phyloP scores from a whole-genome alignment of 2,797 vertebrate species.

The Xyrichtys novacula region DNA sequence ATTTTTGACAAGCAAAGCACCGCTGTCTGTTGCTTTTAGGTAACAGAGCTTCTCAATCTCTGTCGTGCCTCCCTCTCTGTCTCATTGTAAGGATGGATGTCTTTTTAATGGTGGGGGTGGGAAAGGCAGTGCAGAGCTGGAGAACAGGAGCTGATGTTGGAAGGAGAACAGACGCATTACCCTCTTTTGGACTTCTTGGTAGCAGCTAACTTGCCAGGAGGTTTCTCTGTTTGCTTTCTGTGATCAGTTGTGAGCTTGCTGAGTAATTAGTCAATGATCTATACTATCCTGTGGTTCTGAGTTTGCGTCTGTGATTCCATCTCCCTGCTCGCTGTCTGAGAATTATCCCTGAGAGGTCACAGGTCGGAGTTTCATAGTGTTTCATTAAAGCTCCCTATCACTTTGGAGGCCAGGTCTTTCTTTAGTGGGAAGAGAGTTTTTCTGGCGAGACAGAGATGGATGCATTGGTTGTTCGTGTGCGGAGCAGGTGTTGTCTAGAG shows the following conservation, averaged over 20 bases:
- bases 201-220: constrained; percentile 71
- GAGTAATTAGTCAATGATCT: constrained; percentile 15
- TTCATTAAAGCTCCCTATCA: constrained; percentile 64
- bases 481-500: constrained; percentile 66
- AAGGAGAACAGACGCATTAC: constrained; percentile 77
- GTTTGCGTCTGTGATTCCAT: constrained; percentile 20
- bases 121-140: constrained; percentile 39
- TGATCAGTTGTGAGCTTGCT: constrained; percentile 15
- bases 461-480: constrained; percentile 46
- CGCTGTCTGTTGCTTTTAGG: constrained; percentile 36
- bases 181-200: constrained; percentile 83
- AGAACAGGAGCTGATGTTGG: constrained; percentile 60
- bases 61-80: constrained; percentile 41
- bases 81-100: constrained; percentile 59
- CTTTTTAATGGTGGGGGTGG: constrained; percentile 65
- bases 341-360: constrained; percentile 32
- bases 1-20: constrained; percentile 51
- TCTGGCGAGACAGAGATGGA: constrained; percentile 20
- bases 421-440: constrained; percentile 3
- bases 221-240: constrained; percentile 14
- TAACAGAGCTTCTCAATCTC: constrained; percentile 47
- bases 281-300: background rate
- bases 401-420: constrained; percentile 24
- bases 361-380: constrained; percentile 53
- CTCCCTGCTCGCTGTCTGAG: background rate